phyloP scores from a whole-genome alignment of 2,888 invertebrate species.

The Pheosia gnoma region DNA sequence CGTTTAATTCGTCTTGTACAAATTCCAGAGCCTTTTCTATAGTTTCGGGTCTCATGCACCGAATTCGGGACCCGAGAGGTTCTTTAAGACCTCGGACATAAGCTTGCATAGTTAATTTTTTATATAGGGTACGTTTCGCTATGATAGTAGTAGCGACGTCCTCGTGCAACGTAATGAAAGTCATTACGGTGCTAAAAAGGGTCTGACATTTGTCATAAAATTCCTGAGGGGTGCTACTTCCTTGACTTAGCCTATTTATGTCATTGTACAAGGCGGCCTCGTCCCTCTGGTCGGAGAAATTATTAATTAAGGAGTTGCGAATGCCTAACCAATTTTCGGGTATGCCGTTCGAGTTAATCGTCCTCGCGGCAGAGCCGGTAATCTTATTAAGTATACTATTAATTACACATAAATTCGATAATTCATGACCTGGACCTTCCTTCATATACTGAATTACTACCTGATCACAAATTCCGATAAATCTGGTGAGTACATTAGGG shows the following conservation, averaged over 20 bases:
- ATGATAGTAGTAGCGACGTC: slow-evolving; percentile 11
- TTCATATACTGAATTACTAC: slow-evolving; percentile 9
- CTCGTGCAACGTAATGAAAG: slow-evolving; percentile 26
- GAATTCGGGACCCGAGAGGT: slow-evolving; percentile 6
- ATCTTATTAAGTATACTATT: slow-evolving; percentile 16
- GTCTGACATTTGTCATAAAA: slow-evolving; percentile 32
- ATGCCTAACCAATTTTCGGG: slow-evolving; percentile 30
- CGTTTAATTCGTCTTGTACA: slow-evolving; percentile 13
- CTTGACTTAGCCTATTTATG: slow-evolving; percentile 18
- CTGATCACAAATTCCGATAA: slow-evolving; percentile 37
- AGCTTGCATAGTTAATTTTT: slow-evolving; percentile 10
- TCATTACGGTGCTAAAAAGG: slow-evolving; percentile 34
- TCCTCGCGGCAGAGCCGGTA: slow-evolving; percentile 7
- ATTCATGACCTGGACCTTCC: slow-evolving; percentile 6
- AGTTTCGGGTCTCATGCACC: slow-evolving; percentile 23
- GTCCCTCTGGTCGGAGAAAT: slow-evolving; percentile 37
- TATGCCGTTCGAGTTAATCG: slow-evolving; percentile 27
- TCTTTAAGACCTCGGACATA: slow-evolving; percentile 8
- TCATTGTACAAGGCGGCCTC: slow-evolving; percentile 9
- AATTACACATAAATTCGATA: slow-evolving; percentile 11
- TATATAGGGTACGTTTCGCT: slow-evolving; percentile 11
- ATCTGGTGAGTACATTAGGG: slow-evolving; percentile 27
- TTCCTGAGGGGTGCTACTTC: slow-evolving; percentile 31
- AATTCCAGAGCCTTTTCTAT: slow-evolving; percentile 36
- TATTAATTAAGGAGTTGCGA: slow-evolving; percentile 31